Evolutionary conservation across 2,797 vertebrate genomes (phyloP), one percentile per base, ranked within the genome.

Genomic region (Platyrinchus mystaceus): DNA sequence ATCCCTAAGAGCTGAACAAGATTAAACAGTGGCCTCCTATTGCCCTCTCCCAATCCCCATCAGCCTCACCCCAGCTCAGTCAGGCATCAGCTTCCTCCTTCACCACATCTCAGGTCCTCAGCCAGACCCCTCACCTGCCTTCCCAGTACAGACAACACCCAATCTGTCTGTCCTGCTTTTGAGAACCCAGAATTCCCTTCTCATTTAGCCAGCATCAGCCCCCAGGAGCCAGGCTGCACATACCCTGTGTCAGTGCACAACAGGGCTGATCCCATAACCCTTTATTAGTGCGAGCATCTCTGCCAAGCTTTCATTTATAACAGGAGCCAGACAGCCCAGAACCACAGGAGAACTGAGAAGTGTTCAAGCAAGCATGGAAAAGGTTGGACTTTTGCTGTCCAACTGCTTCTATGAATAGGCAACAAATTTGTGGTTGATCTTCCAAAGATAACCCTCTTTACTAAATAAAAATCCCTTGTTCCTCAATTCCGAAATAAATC

Each of bases 181-280:
- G 13, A 30, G n/a, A 24, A n/a, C 5, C 9, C 37, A 13, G 12
- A 36, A 9, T 13, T 56, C 14, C 30, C 44, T 67, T 24, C 39
- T 50, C 17, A 49, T 43, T 67, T 2, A 63, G 60, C 37, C 32
- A 53, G 24, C 44, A 43, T 10, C 44, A 63, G 39, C 21, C 75
- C 75, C 26, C 4, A 12, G 20, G 22, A 74, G 8, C 18, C n/a
- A 50, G 43, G 50, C 32, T 49, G 32, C 32, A 20, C 0, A 0
- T 22, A 4, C 15, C 15, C 55, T 32, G 7, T 34, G 9, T 22
- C 37, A 39, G 26, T 2, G 3, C 32, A 20, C 27, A 8, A 12
- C 30, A 34, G 14, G 32, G 30, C n/a, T 56, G 13, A 59, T 46
- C 55, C 41, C n/a, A 32, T 10, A 64, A 60, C 8, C 20, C 14